phyloP scores from a whole-genome alignment of 2,888 invertebrate genomes.

The Xestia xanthographa region DNA sequence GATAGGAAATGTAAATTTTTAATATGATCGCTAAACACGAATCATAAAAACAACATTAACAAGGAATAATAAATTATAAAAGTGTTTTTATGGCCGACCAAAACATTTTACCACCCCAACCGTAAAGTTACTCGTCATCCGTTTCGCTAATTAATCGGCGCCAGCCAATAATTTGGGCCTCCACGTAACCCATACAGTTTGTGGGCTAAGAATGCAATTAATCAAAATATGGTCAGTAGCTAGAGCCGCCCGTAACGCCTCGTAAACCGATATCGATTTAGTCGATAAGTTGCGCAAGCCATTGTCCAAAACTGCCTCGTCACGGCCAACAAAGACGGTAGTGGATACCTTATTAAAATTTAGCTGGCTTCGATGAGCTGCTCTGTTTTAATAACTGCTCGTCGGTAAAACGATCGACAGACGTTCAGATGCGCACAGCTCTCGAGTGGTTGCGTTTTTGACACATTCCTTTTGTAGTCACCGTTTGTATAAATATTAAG shows the following conservation, averaged over 20 bases:
- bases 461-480: conserved; percentile 79
- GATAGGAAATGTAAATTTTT: conserved; percentile 47
- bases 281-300: conserved; percentile 89
- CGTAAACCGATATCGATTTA: conserved; percentile 90
- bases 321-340: conserved; percentile 88
- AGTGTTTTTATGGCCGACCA: conserved; percentile 75
- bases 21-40: conserved; percentile 60
- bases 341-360: conserved; percentile 90
- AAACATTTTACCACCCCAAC: conserved; percentile 81
- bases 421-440: conserved; percentile 69
- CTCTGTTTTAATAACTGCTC: conserved; percentile 89
- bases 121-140: conserved; percentile 82
- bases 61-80: conserved; percentile 75
- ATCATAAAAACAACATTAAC: conserved; percentile 73
- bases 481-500: conserved; percentile 82
- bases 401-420: conserved; percentile 77
- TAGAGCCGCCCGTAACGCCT: conserved; percentile 88
- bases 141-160: conserved; percentile 89
- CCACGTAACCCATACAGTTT: conserved; percentile 76
- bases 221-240: conserved; percentile 90
- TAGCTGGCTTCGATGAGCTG: conserved; percentile 87
- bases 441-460: conserved; percentile 80
- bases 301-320: conserved; percentile 88
- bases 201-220: conserved; percentile 87
- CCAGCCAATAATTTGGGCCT: conserved; percentile 82